A percentile compares a stretch with the other conserved stretches of the same genome.
Evolutionary conservation across 1,140 invertebrate species (phyloP).

Genomic region (Drosophila sp.): DNA sequence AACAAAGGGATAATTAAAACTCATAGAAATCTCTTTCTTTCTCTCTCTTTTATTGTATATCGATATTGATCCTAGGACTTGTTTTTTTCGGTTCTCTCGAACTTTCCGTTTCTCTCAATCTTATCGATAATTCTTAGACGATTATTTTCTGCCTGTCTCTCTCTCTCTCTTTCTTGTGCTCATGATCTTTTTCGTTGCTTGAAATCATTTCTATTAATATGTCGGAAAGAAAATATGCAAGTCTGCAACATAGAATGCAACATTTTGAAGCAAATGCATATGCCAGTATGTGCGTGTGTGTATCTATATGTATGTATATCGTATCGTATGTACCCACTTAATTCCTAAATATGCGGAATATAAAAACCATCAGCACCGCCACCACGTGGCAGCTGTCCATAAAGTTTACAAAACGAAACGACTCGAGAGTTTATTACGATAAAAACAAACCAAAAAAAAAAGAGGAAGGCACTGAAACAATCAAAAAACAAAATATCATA

Average conservation of each 20-base stretch:
- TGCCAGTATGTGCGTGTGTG: background rate
- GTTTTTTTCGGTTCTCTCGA: too few relatives aligned
- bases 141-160: background rate
- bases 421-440: conserved; percentile 35
- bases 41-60: too few relatives aligned
- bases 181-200: background rate
- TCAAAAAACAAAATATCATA: conserved; percentile 5
- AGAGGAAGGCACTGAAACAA: conserved; percentile 36
- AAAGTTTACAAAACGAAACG: conserved; percentile 37
- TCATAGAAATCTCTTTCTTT: too few relatives aligned
- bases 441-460: conserved; percentile 50
- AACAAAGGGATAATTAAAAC: too few relatives aligned
- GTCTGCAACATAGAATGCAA: conserved; percentile 49
- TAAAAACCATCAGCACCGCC: conserved; percentile 46
- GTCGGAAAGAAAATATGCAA: conserved; percentile 15
- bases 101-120: background rate
- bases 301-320: background rate
- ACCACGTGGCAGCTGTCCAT: conserved; percentile 11
- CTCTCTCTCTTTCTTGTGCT: background rate
- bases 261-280: conserved; percentile 31
- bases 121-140: background rate
- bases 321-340: conserved; percentile 3
- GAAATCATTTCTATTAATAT: conserved; percentile 70
- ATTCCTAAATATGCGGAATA: conserved; percentile 12
- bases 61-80: too few relatives aligned